A percentile compares a stretch with the other conserved stretches of the same genome.
These are phyloP conservation scores for Heliconius hewitsoni DNA, from an alignment of 1,140 invertebrate genomes.

Conservation along the genomic window DNA sequence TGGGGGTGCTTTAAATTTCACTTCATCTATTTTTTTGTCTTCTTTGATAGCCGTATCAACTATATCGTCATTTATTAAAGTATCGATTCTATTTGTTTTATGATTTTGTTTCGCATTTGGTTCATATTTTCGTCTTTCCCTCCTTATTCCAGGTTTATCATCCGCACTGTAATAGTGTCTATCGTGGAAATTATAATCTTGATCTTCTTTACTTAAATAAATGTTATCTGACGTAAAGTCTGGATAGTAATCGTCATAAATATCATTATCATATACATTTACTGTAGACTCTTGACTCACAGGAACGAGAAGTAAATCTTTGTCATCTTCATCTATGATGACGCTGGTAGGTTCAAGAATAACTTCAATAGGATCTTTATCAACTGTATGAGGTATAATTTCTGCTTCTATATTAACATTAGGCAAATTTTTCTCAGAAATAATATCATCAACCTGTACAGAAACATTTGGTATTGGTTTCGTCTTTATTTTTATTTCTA, in stretches of 20 bases:
- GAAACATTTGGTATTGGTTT: not conserved
- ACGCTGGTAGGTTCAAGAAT: not conserved
- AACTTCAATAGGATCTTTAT: not conserved
- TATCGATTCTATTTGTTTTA: not conserved
- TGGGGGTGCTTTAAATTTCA: slow-evolving; percentile 30
- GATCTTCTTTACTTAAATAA: slow-evolving; percentile 53
- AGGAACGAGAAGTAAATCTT: not conserved
- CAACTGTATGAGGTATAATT: not conserved
- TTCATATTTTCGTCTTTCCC: slow-evolving; percentile 32
- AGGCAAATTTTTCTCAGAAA: not conserved
- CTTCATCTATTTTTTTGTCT: slow-evolving; percentile 23
- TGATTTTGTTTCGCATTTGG: not conserved
- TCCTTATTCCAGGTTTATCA: slow-evolving; percentile 13
- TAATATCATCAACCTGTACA: not conserved
- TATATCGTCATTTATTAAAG: not conserved
- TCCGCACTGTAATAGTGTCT: slow-evolving; percentile 50
- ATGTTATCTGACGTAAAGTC: slow-evolving; percentile 55
- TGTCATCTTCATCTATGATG: not conserved
- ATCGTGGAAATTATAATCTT: slow-evolving; percentile 49
- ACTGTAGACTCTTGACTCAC: slow-evolving; percentile 34
- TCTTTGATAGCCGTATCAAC: not conserved
- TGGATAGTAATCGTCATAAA: slow-evolving; percentile 64
- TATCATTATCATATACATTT: slow-evolving; percentile 38
- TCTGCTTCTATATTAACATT: not conserved
- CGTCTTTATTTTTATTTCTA: not conserved